phyloP scores from a whole-genome alignment of 2,888 invertebrate genomes.

The Ichneumoninae sp. region DNA sequence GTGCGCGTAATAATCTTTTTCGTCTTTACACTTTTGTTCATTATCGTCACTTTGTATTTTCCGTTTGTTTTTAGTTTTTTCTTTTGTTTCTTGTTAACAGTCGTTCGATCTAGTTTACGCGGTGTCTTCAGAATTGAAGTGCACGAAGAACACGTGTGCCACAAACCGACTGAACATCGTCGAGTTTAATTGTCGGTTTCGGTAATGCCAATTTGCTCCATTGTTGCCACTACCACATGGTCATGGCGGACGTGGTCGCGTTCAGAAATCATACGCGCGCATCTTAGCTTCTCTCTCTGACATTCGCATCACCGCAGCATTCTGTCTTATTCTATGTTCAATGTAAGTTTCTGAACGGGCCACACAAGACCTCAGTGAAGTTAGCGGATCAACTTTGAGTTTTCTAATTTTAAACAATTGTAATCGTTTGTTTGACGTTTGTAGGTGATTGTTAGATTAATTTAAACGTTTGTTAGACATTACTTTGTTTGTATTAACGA shows the following conservation, averaged over 20 bases:
- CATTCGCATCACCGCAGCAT: too few species aligned
- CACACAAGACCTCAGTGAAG: too few species aligned
- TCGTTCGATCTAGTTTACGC: not conserved
- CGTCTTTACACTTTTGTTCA: not conserved
- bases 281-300: too few species aligned
- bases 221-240: not conserved
- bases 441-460: too few species aligned
- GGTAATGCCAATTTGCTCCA: not conserved
- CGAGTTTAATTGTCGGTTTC: not conserved
- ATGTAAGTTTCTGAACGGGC: too few species aligned
- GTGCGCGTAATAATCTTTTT: not conserved
- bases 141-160: not conserved
- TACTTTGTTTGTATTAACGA: too few species aligned
- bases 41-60: not conserved
- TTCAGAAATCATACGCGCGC: not conserved
- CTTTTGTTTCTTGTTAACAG: not conserved
- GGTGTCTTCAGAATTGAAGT: not conserved
- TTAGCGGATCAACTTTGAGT: too few species aligned
- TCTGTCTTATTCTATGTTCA: too few species aligned
- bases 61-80: not conserved
- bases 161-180: not conserved
- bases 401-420: too few species aligned
- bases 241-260: not conserved
- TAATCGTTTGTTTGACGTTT: too few species aligned
- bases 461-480: too few species aligned